Conservation (phyloP, 2,113 vertebrate species). For the Nothocercus nigrocapillus region DNA sequence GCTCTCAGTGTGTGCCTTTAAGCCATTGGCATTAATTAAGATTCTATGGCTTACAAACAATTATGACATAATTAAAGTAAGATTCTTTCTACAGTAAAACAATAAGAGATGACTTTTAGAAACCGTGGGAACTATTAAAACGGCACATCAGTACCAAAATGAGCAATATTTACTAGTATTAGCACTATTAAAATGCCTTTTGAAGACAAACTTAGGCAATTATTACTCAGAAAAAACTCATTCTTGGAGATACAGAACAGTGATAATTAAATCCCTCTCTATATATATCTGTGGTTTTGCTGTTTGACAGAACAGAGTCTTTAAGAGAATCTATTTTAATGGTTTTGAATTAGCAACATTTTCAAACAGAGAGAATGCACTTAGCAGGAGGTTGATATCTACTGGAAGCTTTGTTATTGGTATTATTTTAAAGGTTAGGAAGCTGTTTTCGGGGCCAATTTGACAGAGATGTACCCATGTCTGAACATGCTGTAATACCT, state of each 20-base stretch:
- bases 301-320: slow-evolving; percentile 79
- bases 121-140: slow-evolving; percentile 81
- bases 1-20: slow-evolving; percentile 75
- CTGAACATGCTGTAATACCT: neutral
- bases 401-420: slow-evolving; percentile 60
- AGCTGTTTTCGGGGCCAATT: neutral
- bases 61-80: slow-evolving; percentile 86
- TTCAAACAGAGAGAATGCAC: slow-evolving; percentile 73
- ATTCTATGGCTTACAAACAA: slow-evolving; percentile 85
- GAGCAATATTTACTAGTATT: slow-evolving; percentile 87
- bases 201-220: slow-evolving; percentile 84
- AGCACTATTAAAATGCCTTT: slow-evolving; percentile 82
- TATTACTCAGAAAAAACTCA: slow-evolving; percentile 78
- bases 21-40: slow-evolving; percentile 85
- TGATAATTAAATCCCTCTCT: slow-evolving; percentile 82
- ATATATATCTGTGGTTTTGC: slow-evolving; percentile 76
- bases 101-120: slow-evolving; percentile 85
- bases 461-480: neutral
- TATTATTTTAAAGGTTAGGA: slow-evolving; percentile 62
- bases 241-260: slow-evolving; percentile 78
- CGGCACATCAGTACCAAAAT: slow-evolving; percentile 80
- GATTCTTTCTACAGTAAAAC: slow-evolving; percentile 84
- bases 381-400: slow-evolving; percentile 74
- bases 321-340: slow-evolving; percentile 82
- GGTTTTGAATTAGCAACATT: slow-evolving; percentile 79